Evolutionary conservation across 2,113 vertebrate species (phyloP).

Genomic region (Theristicus caerulescens): DNA sequence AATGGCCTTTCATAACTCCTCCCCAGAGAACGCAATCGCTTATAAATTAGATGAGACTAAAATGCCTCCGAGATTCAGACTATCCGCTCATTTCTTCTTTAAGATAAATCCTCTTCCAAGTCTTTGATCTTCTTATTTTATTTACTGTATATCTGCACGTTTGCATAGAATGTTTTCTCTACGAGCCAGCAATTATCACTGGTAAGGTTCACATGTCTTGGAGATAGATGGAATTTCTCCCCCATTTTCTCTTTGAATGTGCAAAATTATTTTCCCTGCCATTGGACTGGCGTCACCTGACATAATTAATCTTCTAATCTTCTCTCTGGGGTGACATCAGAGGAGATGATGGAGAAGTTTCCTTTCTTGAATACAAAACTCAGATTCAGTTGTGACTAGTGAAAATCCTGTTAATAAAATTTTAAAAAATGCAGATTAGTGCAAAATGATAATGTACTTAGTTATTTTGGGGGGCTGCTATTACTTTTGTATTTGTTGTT

Average conservation of each 20-base stretch:
- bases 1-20: not conserved
- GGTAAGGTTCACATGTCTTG: not conserved
- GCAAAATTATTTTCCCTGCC: constrained; percentile 31
- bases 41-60: not conserved
- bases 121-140: constrained; percentile 27
- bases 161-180: constrained; percentile 4
- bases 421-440: not conserved
- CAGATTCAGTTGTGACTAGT: not conserved
- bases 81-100: not conserved
- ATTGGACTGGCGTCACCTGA: not conserved
- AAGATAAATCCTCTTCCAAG: constrained; percentile 7
- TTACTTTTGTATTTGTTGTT: not conserved
- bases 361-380: constrained; percentile 4
- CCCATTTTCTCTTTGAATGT: constrained; percentile 8
- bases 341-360: constrained; percentile 10
- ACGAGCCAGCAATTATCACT: not conserved
- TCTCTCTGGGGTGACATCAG: constrained; percentile 57
- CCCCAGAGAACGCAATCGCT: not conserved
- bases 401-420: not conserved
- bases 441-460: not conserved
- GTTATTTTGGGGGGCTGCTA: not conserved
- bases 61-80: not conserved
- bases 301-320: constrained; percentile 59
- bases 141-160: not conserved
- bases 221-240: constrained; percentile 9